These are phyloP conservation scores for Panulirus ornatus DNA, from an alignment of 1,140 invertebrate genomes.

Conservation along the genomic window DNA sequence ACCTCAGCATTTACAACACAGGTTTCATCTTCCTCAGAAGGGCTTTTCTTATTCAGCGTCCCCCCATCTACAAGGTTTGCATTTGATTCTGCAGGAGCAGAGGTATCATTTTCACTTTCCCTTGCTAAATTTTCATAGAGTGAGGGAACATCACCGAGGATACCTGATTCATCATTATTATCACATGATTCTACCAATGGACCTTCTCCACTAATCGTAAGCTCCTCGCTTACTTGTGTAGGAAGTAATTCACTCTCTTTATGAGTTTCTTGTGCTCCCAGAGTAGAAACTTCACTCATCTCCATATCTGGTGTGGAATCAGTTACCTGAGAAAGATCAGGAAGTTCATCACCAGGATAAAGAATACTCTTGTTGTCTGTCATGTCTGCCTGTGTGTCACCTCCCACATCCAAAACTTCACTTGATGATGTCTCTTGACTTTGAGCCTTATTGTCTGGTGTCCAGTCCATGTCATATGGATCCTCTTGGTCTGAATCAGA, in stretches of 20 bases:
- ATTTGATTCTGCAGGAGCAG: not conserved
- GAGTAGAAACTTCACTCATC: not conserved
- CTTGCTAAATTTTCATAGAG: not conserved
- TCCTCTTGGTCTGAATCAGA: slow-evolving; percentile 80
- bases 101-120: not conserved
- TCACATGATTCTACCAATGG: not conserved
- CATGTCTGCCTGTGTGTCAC: not conserved
- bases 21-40: not conserved
- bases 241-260: too few relatives aligned
- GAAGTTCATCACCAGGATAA: slow-evolving; percentile 21
- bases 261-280: not conserved
- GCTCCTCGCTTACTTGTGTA: not conserved
- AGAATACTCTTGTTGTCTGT: not conserved
- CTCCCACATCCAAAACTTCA: not conserved
- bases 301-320: not conserved
- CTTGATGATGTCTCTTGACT: not conserved
- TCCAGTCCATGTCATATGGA: slow-evolving; percentile 46
- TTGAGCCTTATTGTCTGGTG: not conserved
- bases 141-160: slow-evolving; percentile 2
- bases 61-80: not conserved
- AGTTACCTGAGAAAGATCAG: slow-evolving; percentile 24
- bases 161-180: slow-evolving; percentile 16
- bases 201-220: not conserved
- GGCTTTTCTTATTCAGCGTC: not conserved
- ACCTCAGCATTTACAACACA: not conserved